Conservation (phyloP, 2,113 vertebrate species). For the Mustela nigripes region DNA sequence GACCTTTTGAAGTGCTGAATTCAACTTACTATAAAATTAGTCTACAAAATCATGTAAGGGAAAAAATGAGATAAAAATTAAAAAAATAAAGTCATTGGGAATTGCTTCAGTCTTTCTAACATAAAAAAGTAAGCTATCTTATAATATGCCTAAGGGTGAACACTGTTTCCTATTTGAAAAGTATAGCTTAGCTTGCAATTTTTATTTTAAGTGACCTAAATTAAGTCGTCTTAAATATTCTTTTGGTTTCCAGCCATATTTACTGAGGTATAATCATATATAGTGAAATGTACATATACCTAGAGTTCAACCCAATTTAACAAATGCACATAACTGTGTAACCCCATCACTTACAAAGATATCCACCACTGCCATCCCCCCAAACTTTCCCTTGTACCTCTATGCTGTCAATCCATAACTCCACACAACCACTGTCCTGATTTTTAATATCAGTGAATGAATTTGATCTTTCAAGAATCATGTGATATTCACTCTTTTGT, state of each 20-base stretch:
- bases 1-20: conserved; percentile 31
- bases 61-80: conserved; percentile 40
- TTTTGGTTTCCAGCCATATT: conserved; percentile 5
- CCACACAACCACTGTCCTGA: not conserved
- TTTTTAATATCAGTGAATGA: not conserved
- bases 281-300: not conserved
- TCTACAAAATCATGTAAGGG: conserved; percentile 59
- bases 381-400: not conserved
- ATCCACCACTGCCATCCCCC: not conserved
- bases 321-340: not conserved
- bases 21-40: conserved; percentile 71
- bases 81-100: conserved; percentile 26
- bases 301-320: not conserved
- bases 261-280: conserved; percentile 20
- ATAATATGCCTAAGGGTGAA: not conserved
- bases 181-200: not conserved
- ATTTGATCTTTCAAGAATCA: conserved; percentile 21
- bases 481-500: not conserved
- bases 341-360: not conserved
- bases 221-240: conserved; percentile 23
- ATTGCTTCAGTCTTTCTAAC: conserved; percentile 58
- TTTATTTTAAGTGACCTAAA: not conserved
- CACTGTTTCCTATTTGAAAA: conserved; percentile 30
- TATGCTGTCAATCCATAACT: not conserved
- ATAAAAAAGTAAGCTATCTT: conserved; percentile 8